phyloP scores from a whole-genome alignment of 2,888 invertebrate species.

The Gisinianus flammeolus region DNA sequence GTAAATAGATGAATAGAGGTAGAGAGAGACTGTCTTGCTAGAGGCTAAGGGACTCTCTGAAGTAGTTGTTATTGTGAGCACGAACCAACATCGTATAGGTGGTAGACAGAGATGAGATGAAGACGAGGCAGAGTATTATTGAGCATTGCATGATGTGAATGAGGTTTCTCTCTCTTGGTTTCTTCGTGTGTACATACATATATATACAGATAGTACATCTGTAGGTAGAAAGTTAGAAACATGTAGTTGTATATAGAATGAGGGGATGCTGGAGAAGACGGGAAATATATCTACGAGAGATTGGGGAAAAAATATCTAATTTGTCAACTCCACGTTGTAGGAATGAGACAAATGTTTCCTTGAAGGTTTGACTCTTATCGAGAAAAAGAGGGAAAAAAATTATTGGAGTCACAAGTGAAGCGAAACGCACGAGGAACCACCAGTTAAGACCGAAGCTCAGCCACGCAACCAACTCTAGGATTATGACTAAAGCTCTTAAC shows the following conservation, averaged over 20 bases:
- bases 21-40: constrained; percentile 16
- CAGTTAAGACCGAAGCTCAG: constrained; percentile 18
- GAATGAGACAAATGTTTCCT: constrained; percentile 57
- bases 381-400: constrained; percentile 28
- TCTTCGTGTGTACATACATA: not conserved
- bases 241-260: not conserved
- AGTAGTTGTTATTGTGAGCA: constrained; percentile 46
- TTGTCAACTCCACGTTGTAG: constrained; percentile 56
- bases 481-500: constrained; percentile 27
- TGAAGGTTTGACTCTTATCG: constrained; percentile 26
- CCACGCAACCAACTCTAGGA: constrained; percentile 26
- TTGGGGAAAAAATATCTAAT: constrained; percentile 55
- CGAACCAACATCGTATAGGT: constrained; percentile 37
- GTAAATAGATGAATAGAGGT: constrained; percentile 12
- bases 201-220: not conserved
- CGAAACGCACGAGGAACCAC: constrained; percentile 25
- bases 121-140: constrained; percentile 6
- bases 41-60: constrained; percentile 31
- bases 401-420: constrained; percentile 35
- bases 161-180: not conserved
- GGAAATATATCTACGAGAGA: not conserved
- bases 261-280: not conserved
- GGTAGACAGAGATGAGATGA: constrained; percentile 32
- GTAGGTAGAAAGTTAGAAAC: not conserved
- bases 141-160: constrained; percentile 12